Percentiles rank a stretch among this genome's conserved stretches.
These are phyloP conservation scores for Periphyllus acericola DNA, from an alignment of 2,888 invertebrate species.

Conservation along the genomic window DNA sequence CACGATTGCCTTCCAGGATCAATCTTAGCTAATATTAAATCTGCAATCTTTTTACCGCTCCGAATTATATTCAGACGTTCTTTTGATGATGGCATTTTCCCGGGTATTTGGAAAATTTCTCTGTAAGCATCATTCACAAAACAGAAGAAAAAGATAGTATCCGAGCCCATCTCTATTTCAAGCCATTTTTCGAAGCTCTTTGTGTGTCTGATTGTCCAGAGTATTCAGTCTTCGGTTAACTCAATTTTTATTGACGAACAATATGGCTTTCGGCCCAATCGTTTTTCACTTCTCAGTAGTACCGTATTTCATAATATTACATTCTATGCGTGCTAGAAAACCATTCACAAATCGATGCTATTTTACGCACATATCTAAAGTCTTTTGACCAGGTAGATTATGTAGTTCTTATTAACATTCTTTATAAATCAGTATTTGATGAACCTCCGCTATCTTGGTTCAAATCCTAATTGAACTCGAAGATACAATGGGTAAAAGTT, in stretches of 20 bases:
- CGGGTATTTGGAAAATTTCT: too few relatives aligned
- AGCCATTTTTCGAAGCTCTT: constrained; percentile 3
- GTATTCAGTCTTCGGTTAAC: constrained; percentile 6
- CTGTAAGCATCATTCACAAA: too few relatives aligned
- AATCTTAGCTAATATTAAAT: too few relatives aligned
- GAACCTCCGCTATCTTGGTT: background rate
- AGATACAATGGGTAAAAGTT: too few relatives aligned
- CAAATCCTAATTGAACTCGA: too few relatives aligned
- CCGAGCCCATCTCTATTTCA: constrained; percentile 17
- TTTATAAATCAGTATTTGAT: background rate
- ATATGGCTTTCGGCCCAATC: background rate
- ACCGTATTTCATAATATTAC: background rate
- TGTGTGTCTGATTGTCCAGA: background rate
- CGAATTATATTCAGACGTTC: too few relatives aligned
- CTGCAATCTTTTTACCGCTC: too few relatives aligned
- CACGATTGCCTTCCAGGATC: too few relatives aligned
- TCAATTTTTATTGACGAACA: background rate
- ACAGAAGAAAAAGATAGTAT: too few relatives aligned
- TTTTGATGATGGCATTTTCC: too few relatives aligned
- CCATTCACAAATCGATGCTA: constrained; percentile 12
- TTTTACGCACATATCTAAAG: background rate
- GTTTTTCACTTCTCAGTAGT: background rate
- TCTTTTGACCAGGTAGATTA: constrained; percentile 26
- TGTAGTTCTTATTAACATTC: constrained; percentile 2
- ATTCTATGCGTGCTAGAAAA: background rate